Evolutionary conservation across 2,797 vertebrate species (phyloP).

Genomic region (Molossus molossus): DNA sequence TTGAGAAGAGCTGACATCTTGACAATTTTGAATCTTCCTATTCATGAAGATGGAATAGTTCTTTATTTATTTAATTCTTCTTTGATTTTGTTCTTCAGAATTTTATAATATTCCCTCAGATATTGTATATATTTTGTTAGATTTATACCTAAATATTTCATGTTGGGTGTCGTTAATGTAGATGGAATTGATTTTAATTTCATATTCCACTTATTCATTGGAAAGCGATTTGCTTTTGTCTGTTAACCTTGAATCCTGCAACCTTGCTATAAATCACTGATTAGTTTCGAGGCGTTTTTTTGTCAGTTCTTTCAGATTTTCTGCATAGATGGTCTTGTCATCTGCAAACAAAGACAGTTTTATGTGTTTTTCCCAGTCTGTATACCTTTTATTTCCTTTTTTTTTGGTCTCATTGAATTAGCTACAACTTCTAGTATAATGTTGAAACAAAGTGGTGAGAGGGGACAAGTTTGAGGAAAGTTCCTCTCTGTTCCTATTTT

Average conservation of each 20-base stretch:
- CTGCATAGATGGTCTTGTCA: neutral
- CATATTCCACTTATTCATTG: constrained; percentile 13
- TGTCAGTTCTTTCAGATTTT: constrained; percentile 32
- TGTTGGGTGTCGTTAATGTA: neutral
- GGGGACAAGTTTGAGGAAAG: neutral
- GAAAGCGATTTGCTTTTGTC: neutral
- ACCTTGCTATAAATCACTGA: neutral
- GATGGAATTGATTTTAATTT: constrained; percentile 22
- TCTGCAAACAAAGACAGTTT: neutral
- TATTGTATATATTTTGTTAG: neutral
- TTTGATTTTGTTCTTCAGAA: neutral
- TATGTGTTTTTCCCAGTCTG: neutral
- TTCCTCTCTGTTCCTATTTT: neutral
- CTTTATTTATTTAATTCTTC: constrained; percentile 24
- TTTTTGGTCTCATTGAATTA: neutral
- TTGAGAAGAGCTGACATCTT: neutral
- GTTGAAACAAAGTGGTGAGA: constrained; percentile 14
- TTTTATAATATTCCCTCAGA: constrained; percentile 15
- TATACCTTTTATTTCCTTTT: constrained; percentile 27
- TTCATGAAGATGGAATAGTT: neutral
- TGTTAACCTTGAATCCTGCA: neutral
- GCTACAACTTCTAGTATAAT: neutral
- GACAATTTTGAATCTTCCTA: neutral
- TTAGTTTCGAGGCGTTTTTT: neutral
- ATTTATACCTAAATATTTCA: constrained; percentile 7